Evolutionary conservation across 1,140 invertebrate genomes (phyloP), one percentile per base, ranked within the genome.

Genomic region (Cyclargus thomasi): DNA sequence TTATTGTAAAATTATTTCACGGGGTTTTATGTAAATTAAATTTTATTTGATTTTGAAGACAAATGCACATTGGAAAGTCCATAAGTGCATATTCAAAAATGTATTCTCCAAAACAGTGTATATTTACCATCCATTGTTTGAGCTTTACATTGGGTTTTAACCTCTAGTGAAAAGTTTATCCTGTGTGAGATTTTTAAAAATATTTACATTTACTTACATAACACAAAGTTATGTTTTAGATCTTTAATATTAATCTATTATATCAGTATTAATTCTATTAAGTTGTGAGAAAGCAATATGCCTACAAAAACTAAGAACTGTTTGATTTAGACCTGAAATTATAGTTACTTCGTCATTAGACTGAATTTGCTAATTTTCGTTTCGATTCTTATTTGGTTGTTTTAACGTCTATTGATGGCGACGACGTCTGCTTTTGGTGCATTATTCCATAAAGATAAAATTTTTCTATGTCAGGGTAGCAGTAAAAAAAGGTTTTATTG

Each of bases 401-500:
- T 39, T 39, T 39, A 8, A 39, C 10, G 4, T 8, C 36, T 1
- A 39, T 39, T 39, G 1, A 6, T 39, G 36, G 8, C 36, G 7
- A 39, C 36, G 11, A 39, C 14, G 39, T 47, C 39, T 47, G 1
- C 39, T 47, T 11, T 47, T 20, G 18, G 20, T 59, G 17, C 4
- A 59, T 59, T 59, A 20, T 59, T 18, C 16, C 16, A 21, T 6
- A 47, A 47, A 59, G 55, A 59, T 20, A 59, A 20, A 59, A 20
- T 59, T 59, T 18, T 59, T 20, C 55, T 59, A 59, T 59, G 20
- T 59, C 17, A 7, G 18, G 55, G 20, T 1, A 21, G 18, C 55
- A 59, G 20, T 20, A 59, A 55, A 55, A 55, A 59, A 59, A 59
- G 55, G 55, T 20, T 59, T 59, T 59, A 59, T 59, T 59, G 55